Evolutionary conservation across 2,888 invertebrate genomes (phyloP).

Genomic region (Athalia circularis): DNA sequence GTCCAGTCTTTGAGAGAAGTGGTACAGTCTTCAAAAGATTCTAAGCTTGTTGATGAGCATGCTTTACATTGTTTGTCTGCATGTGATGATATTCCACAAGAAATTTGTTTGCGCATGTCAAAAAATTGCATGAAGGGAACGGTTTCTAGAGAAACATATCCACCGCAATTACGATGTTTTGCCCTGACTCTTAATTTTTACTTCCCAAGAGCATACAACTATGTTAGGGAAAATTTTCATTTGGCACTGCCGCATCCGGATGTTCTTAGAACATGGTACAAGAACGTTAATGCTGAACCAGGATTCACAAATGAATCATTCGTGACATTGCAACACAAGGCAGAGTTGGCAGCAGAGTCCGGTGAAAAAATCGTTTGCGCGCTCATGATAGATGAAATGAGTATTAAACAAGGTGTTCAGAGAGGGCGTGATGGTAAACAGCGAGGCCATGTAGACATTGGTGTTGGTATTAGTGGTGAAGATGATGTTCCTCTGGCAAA

Average conservation of each 20-base stretch:
- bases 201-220: constrained; percentile 53
- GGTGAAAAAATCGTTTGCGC: constrained; percentile 1
- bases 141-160: constrained; percentile 22
- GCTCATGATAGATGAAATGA: constrained; percentile 53
- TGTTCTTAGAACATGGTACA: constrained; percentile 51
- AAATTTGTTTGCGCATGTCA: too few relatives aligned
- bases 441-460: constrained; percentile 53
- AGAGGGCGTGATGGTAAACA: constrained; percentile 44
- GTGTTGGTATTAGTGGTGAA: constrained; percentile 44
- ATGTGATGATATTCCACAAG: too few relatives aligned
- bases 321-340: constrained; percentile 45
- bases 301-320: constrained; percentile 51
- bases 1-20: too few relatives aligned
- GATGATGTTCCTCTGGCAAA: constrained; percentile 45
- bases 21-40: too few relatives aligned
- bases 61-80: too few relatives aligned
- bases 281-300: constrained; percentile 48
- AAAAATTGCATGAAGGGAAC: too few relatives aligned
- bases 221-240: constrained; percentile 53
- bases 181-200: constrained; percentile 52
- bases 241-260: constrained; percentile 51
- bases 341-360: constrained; percentile 24
- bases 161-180: not conserved
- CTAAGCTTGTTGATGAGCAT: too few relatives aligned
- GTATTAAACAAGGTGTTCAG: constrained; percentile 48